Evolutionary conservation across 2,113 vertebrate genomes (phyloP).

Genomic region (Melanostigma gelatinosum): DNA sequence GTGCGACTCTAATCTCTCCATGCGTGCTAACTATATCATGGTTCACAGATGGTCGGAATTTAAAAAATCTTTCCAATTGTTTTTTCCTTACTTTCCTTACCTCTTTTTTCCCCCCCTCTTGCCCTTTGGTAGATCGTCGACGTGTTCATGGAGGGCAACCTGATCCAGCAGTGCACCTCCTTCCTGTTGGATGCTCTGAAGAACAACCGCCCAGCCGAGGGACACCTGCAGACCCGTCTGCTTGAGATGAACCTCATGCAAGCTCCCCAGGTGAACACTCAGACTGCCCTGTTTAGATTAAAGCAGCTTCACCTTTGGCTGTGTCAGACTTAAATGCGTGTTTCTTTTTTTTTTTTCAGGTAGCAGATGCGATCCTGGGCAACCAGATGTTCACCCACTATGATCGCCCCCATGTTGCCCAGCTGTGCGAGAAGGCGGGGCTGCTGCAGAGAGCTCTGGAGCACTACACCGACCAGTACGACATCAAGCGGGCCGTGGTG

Average conservation of each 20-base stretch:
- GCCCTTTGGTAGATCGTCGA: constrained; percentile 88
- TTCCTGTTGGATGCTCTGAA: constrained; percentile 92
- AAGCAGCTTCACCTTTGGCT: background rate
- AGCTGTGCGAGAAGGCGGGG: constrained; percentile 94
- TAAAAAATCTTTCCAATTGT: background rate
- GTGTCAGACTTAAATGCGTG: background rate
- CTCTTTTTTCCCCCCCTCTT: background rate
- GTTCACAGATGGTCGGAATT: constrained; percentile 24
- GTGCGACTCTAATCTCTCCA: constrained; percentile 25
- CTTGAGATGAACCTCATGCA: constrained; percentile 96
- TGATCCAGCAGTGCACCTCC: constrained; percentile 94
- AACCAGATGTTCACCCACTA: constrained; percentile 97
- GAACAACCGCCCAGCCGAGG: constrained; percentile 90
- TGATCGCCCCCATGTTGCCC: constrained; percentile 90
- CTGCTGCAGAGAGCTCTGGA: constrained; percentile 92
- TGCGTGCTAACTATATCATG: constrained; percentile 8
- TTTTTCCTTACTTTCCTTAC: background rate
- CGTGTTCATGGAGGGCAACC: constrained; percentile 95
- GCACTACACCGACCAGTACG: constrained; percentile 91
- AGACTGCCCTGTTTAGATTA: background rate
- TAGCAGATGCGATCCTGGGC: constrained; percentile 93
- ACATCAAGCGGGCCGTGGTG: constrained; percentile 92
- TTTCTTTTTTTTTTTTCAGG: constrained; percentile 76
- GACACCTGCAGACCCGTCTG: constrained; percentile 91
- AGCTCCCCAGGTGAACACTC: constrained; percentile 87